Conservation (phyloP, 2,888 invertebrate genomes). For the Allophyes oxyacanthae region DNA sequence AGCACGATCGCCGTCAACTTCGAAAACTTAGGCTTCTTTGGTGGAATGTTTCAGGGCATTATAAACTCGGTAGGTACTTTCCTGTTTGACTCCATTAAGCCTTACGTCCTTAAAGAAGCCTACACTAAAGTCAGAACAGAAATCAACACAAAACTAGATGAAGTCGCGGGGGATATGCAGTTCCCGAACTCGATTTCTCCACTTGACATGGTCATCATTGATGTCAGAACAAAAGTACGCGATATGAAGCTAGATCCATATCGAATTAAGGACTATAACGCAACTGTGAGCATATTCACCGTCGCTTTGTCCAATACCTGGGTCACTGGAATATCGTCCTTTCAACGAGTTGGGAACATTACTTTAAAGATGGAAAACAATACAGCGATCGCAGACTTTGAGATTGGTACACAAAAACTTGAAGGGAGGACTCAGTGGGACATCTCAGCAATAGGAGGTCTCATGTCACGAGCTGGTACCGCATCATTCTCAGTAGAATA, state of each 20-base stretch:
- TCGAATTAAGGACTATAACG: conserved; percentile 92
- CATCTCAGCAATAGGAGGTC: conserved; percentile 91
- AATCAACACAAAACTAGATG: conserved; percentile 93
- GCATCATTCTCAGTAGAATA: conserved; percentile 94
- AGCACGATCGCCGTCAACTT: conserved; percentile 94
- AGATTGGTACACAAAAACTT: conserved; percentile 94
- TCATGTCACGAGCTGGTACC: conserved; percentile 92
- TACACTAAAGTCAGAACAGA: conserved; percentile 93
- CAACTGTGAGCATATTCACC: conserved; percentile 91
- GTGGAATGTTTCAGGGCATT: conserved; percentile 91
- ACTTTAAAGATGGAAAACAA: conserved; percentile 92
- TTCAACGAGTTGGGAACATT: conserved; percentile 95
- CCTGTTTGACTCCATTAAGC: conserved; percentile 96
- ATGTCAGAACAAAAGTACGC: conserved; percentile 92
- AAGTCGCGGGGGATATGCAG: conserved; percentile 91
- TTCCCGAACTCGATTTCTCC: conserved; percentile 96
- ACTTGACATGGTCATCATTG: conserved; percentile 94
- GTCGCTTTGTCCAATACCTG: conserved; percentile 93
- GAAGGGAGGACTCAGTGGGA: conserved; percentile 95
- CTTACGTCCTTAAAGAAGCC: conserved; percentile 93
- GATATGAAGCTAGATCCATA: conserved; percentile 93
- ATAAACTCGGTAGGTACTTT: conserved; percentile 95
- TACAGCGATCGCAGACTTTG: conserved; percentile 91
- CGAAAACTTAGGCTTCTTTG: conserved; percentile 94
- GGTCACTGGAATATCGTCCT: conserved; percentile 94